Evolutionary conservation across 2,797 vertebrate species (phyloP), one percentile per base, ranked within the genome.

Genomic region (Buphagus erythrorhynchus): DNA sequence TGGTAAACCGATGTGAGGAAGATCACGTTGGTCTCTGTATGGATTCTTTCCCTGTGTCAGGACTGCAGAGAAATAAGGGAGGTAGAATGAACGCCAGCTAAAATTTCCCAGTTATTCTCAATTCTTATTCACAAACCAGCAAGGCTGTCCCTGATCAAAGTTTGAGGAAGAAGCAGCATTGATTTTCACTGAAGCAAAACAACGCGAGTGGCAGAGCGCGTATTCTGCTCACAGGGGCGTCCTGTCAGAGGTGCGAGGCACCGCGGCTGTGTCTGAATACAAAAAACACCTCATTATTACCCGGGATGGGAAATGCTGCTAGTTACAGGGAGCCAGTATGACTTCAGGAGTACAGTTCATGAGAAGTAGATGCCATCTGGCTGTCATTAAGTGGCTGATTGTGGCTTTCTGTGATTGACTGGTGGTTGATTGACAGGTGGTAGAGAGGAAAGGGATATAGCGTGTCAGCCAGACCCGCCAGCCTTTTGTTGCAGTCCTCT

Each of bases 391-490:
- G 88, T 86, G 69, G 48, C 93, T 95, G 90, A 94, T 93, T 82
- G 90, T 90, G 74, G 71, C 77, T 95, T 93, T 91, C 79, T 79
- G 88, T 96, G 97, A 97, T 92, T 95, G 97, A 97, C 97, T 97
- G 87, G 94, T 91, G 96, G 93, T 92, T 97, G 97, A 98, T 96
- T 97, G 97, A 97, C 98, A 97, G 97, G 95, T 97, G 81, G 81
- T 51, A 61, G 77, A 42, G 91, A 85, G 68, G 72, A 94, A 84
- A 93, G 68, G 46, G 68, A 68, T 90, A 54, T 12, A 65, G 55
- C 5, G 0, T 67, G 38, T 95, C 62, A 91, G 79, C 40, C 78
- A 94, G 69, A 49, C 17, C 36, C 1, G 2, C 13, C 68, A 86
- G 74, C 31, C 68, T 96, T 93, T 91, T 72, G 63, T 81, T 94